phyloP scores from a whole-genome alignment of 2,888 invertebrate species.

The Coenonympha glycerion region DNA sequence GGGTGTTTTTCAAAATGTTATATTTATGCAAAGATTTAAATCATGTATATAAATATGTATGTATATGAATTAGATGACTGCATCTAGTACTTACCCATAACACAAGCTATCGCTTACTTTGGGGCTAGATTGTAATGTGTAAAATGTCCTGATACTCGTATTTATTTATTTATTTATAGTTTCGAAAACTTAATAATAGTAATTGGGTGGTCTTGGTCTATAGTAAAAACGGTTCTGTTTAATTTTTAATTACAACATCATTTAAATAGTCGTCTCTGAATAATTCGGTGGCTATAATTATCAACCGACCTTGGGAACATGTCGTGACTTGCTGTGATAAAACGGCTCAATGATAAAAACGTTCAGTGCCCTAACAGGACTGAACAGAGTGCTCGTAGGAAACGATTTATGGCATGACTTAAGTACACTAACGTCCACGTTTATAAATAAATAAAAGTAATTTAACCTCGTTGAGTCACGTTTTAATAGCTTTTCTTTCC shows the following conservation, averaged over 20 bases:
- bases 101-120: too few relatives aligned
- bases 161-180: too few relatives aligned
- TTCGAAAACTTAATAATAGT: too few relatives aligned
- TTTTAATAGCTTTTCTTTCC: conserved; percentile 14
- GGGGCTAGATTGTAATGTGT: too few relatives aligned
- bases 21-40: too few relatives aligned
- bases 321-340: conserved; percentile 49
- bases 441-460: conserved; percentile 23
- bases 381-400: conserved; percentile 19
- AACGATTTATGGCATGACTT: conserved; percentile 23
- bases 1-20: too few relatives aligned
- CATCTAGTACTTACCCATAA: too few relatives aligned
- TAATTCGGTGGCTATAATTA: conserved; percentile 36
- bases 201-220: too few relatives aligned
- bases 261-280: conserved; percentile 36
- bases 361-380: conserved; percentile 18
- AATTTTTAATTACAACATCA: conserved; percentile 29
- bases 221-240: too few relatives aligned
- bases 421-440: conserved; percentile 21
- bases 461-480: conserved; percentile 16
- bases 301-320: conserved; percentile 16
- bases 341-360: conserved; percentile 23
- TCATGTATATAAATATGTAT: too few relatives aligned
- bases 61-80: too few relatives aligned
- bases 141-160: too few relatives aligned